Conservation (phyloP, 1,140 invertebrate genomes). For the Araneus ventricosus region DNA sequence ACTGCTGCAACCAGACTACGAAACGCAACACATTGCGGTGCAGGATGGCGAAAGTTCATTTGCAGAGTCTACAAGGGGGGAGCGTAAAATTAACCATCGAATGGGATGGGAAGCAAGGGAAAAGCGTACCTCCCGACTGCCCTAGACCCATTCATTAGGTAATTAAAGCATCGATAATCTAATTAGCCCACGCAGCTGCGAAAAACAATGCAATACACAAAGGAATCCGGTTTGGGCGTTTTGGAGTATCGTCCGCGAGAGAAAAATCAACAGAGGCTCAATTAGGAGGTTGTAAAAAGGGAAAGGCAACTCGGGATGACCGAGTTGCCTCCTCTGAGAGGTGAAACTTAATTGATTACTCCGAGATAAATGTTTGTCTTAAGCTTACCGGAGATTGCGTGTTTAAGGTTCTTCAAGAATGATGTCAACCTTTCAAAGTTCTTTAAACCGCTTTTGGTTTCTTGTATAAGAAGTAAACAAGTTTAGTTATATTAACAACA, state of each 20-base stretch:
- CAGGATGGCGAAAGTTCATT: background rate
- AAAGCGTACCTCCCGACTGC: background rate
- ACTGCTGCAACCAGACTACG: background rate
- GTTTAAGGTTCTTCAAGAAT: too few relatives aligned
- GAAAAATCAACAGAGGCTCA: background rate
- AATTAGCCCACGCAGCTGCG: background rate
- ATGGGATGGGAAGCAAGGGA: background rate
- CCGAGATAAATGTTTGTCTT: too few relatives aligned
- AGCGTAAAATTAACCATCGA: background rate
- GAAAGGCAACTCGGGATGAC: background rate
- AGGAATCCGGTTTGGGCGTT: background rate
- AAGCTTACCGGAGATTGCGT: too few relatives aligned
- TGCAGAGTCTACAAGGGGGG: background rate
- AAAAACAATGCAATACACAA: background rate
- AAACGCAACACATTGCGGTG: background rate
- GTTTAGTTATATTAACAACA: too few relatives aligned
- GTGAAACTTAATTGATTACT: too few relatives aligned
- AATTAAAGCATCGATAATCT: constrained; percentile 16
- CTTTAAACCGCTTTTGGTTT: too few relatives aligned
- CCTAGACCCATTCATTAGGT: background rate
- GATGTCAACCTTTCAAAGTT: too few relatives aligned
- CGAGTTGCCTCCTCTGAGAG: background rate
- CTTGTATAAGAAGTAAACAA: too few relatives aligned
- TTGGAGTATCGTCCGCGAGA: background rate
- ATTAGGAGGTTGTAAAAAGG: background rate